A percentile compares a stretch with the other conserved stretches of the same genome.
Evolutionary conservation across 1,140 invertebrate genomes (phyloP).

Genomic region (Drosophila malerkotliana): DNA sequence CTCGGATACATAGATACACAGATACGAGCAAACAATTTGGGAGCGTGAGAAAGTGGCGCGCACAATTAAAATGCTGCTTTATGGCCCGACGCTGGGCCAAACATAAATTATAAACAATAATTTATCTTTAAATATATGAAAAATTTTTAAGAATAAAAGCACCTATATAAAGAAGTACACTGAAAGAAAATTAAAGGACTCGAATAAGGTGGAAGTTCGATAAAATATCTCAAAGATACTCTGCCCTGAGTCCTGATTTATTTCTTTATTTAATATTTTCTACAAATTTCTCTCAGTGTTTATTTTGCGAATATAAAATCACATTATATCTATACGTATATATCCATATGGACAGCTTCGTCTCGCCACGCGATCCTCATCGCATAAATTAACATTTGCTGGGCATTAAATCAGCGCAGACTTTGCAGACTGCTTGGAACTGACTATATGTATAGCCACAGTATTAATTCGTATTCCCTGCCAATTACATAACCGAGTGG

Average conservation of each 20-base stretch:
- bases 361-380: slow-evolving; percentile 65
- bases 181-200: not conserved
- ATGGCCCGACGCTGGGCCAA: slow-evolving; percentile 68
- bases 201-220: not conserved
- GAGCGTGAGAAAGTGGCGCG: slow-evolving; percentile 78
- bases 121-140: slow-evolving; percentile 69
- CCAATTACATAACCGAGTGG: slow-evolving; percentile 37
- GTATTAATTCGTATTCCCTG: slow-evolving; percentile 20
- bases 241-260: not conserved
- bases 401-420: slow-evolving; percentile 68
- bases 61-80: slow-evolving; percentile 78
- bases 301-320: slow-evolving; percentile 30
- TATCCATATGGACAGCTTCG: slow-evolving; percentile 35
- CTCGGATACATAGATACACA: slow-evolving; percentile 4
- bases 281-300: slow-evolving; percentile 17
- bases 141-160: slow-evolving; percentile 47
- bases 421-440: slow-evolving; percentile 49
- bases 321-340: slow-evolving; percentile 8
- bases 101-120: slow-evolving; percentile 80
- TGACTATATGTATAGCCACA: not conserved
- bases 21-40: slow-evolving; percentile 55
- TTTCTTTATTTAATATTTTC: not conserved
- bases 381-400: slow-evolving; percentile 73
- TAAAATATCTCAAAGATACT: not conserved
- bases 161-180: slow-evolving; percentile 28